Evolutionary conservation across 2,797 vertebrate genomes (phyloP), one percentile per base, ranked within the genome.

Genomic region (Pantherophis vulpinus): DNA sequence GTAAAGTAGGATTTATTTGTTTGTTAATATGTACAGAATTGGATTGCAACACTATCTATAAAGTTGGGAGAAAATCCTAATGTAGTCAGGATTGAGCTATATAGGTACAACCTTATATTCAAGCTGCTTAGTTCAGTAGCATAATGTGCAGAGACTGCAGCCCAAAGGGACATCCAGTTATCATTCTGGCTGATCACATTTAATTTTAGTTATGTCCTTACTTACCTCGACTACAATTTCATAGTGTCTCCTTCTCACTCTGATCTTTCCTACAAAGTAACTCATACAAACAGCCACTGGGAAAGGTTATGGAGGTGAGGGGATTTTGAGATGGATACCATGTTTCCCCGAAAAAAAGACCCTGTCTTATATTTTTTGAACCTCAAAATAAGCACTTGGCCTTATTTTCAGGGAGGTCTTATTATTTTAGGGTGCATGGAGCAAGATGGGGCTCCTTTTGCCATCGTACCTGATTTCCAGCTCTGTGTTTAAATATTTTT

Each of bases 141-240:
- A 74, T 55, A 54, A 88, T 14, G 25, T 88, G 42, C 91, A 86
- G 27, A 87, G 37, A 74, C 25, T 87, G 92, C 13, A 51, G 37
- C 92, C 61, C 54, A 88, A 87, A 55, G 61, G 27, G 58, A 86
- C 54, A 59, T 61, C 59, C 63, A 88, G 91, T 47, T 79, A 88
- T 90, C 86, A 93, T 25, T 91, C 86, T 61, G 88, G 86, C 91
- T 61, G 79, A 58, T 91, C 90, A 83, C 29, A 83, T 79, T 91
- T 91, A 47, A 87, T 93, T 83, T 93, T 51, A 54, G 86, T 60
- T 59, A 88, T 79, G 63, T 87, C 37, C 56, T 88, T 61, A 27
- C 9, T 32, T 91, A 8, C 59, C 58, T 90, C 56, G 23, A 9
- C 32, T 87, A 66, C 23, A 56, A 51, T 86, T 63, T 87, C 42